Percentiles rank a stretch among this genome's conserved stretches.
Evolutionary conservation across 2,113 vertebrate genomes (phyloP).

Genomic region (Enhydra lutris): DNA sequence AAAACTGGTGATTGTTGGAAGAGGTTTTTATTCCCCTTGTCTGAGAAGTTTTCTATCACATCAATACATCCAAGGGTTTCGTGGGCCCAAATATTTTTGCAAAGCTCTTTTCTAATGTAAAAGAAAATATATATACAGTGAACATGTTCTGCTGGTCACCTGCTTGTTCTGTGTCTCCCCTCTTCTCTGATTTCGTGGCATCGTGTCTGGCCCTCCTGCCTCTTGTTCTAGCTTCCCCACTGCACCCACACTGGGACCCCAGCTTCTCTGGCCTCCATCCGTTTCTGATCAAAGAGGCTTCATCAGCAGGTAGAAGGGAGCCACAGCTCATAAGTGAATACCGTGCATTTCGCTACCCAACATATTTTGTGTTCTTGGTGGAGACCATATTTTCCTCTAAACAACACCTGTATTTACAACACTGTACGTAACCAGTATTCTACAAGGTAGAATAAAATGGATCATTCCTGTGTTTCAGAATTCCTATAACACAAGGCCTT

Average conservation of each 20-base stretch:
- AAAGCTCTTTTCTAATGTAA: neutral
- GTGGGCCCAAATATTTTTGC: neutral
- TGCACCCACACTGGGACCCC: rapidly evolving
- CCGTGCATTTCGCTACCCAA: neutral
- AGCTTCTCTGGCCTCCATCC: neutral
- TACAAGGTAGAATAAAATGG: neutral
- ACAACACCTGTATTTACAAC: neutral
- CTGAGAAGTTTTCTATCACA: neutral
- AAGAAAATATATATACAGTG: neutral
- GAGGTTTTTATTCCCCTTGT: neutral
- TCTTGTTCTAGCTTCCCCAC: neutral
- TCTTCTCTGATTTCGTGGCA: neutral
- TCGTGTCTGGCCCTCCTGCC: neutral
- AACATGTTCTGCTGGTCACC: neutral
- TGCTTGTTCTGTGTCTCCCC: neutral
- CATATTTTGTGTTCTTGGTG: neutral
- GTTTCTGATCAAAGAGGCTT: neutral
- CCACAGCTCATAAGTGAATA: rapidly evolving
- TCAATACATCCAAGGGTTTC: neutral
- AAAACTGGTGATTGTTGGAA: neutral
- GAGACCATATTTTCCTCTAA: neutral
- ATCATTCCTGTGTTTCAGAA: neutral
- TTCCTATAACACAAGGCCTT: neutral
- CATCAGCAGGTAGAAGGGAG: neutral
- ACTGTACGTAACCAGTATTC: neutral